These are phyloP conservation scores for Crematogaster levior DNA, from an alignment of 2,888 invertebrate species.

Conservation along the genomic window DNA sequence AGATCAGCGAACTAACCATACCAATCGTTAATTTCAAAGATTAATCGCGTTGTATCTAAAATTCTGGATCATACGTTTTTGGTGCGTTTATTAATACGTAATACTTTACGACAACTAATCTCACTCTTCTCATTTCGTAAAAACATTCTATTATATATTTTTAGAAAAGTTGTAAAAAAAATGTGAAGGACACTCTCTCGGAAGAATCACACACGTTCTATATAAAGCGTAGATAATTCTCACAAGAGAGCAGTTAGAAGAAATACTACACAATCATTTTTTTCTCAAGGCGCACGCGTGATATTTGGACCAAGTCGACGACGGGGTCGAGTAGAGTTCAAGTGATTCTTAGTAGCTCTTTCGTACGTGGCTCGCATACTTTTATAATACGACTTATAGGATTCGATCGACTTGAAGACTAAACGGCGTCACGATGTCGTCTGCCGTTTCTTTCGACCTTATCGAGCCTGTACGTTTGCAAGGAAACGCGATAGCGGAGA, in stretches of 20 bases:
- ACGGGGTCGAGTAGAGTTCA: conserved; percentile 9
- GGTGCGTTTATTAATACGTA: background rate
- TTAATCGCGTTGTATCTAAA: background rate
- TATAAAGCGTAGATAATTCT: background rate
- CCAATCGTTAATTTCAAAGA: conserved; percentile 12
- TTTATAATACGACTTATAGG: conserved; percentile 65
- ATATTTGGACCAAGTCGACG: conserved; percentile 39
- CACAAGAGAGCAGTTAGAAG: conserved; percentile 5
- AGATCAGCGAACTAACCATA: conserved; percentile 14
- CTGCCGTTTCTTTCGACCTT: conserved; percentile 56
- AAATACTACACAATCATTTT: conserved; percentile 12
- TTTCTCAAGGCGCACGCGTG: conserved; percentile 22
- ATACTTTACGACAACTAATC: background rate
- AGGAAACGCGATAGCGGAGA: conserved; percentile 60
- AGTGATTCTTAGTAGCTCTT: conserved; percentile 39
- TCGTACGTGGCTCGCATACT: conserved; percentile 42
- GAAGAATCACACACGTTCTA: background rate
- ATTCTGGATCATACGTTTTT: background rate
- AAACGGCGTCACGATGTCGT: conserved; percentile 59
- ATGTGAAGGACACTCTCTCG: background rate
- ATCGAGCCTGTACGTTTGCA: conserved; percentile 68
- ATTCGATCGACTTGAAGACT: conserved; percentile 42
- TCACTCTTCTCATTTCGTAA: background rate
- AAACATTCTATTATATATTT: background rate
- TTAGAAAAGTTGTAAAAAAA: background rate